Evolutionary conservation across 2,113 vertebrate genomes (phyloP).

Genomic region (Aphelocoma coerulescens): DNA sequence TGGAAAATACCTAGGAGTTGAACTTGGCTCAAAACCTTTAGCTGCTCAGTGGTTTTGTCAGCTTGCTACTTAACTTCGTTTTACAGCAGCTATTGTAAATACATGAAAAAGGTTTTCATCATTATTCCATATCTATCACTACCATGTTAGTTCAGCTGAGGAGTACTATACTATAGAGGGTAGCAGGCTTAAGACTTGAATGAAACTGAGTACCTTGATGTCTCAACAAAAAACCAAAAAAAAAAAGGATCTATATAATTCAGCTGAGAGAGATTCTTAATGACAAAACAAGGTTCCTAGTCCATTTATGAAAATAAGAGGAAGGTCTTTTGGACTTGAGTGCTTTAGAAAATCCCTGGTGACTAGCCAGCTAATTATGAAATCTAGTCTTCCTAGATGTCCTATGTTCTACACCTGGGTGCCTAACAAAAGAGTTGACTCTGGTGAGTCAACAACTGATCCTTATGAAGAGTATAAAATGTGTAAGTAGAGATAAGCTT

Average conservation of each 20-base stretch:
- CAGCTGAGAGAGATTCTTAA: background rate
- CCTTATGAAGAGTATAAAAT: background rate
- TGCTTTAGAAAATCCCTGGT: background rate
- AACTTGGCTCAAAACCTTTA: background rate
- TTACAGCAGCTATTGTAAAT: background rate
- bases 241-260: background rate
- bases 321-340: background rate
- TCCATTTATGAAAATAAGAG: background rate
- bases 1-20: background rate
- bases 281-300: background rate
- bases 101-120: background rate
- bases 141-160: background rate
- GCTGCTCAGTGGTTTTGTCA: background rate
- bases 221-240: background rate
- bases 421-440: background rate
- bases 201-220: background rate
- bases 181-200: background rate
- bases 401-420: background rate
- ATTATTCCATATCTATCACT: background rate
- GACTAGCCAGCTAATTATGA: background rate
- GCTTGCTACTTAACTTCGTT: background rate
- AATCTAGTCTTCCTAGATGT: background rate
- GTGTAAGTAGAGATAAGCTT: background rate
- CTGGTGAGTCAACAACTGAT: background rate
- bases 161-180: background rate